These are phyloP conservation scores for Dasyurus viverrinus DNA, from an alignment of 2,113 vertebrate genomes.

Conservation along the genomic window DNA sequence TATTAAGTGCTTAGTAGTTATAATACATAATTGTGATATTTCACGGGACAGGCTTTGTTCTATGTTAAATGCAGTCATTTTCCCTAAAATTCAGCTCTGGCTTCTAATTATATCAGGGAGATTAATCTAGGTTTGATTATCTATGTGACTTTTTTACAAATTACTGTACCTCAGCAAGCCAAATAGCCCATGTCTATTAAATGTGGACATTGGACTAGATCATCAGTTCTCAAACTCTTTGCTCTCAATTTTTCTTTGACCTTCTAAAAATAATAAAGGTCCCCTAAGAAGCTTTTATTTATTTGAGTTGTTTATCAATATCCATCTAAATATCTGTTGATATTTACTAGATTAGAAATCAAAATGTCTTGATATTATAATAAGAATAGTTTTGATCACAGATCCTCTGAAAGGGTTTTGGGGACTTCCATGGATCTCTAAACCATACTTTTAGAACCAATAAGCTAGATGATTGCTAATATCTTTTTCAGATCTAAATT, in stretches of 20 bases:
- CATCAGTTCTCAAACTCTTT: not conserved
- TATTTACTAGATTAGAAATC: not conserved
- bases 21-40: not conserved
- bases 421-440: not conserved
- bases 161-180: not conserved
- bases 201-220: not conserved
- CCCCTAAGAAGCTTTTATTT: not conserved
- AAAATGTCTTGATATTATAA: not conserved
- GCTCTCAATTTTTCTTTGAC: not conserved
- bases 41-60: not conserved
- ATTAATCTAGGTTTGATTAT: not conserved
- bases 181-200: not conserved
- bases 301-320: not conserved
- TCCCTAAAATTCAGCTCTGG: not conserved
- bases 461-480: not conserved
- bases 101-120: not conserved
- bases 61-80: not conserved
- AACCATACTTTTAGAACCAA: not conserved
- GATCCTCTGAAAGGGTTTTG: not conserved
- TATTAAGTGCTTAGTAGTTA: not conserved
- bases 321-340: not conserved
- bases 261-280: not conserved
- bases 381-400: not conserved
- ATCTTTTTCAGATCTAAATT: not conserved
- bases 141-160: not conserved